Evolutionary conservation across 1,140 invertebrate genomes (phyloP), one percentile per base, ranked within the genome.

Genomic region (Trichoplusia ni): DNA sequence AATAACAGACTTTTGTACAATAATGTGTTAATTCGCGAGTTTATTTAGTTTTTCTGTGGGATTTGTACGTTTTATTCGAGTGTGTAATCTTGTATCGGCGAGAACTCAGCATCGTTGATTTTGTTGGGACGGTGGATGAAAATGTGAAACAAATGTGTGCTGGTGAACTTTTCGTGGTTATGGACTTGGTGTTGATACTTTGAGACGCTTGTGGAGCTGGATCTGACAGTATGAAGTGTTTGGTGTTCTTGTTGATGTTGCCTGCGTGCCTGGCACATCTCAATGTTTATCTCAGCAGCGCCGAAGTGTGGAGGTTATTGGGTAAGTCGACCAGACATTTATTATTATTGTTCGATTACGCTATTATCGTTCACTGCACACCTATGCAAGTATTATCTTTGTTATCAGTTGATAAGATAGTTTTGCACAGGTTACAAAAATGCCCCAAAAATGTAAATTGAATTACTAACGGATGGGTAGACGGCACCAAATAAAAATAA

Each of bases 251-350:
- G 31, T 56, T 86, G 40, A 67, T 90, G 68, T 66, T 90, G 67
- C 86, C 86, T 46, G 71, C 74, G 37, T 86, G 84, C 67, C 73
- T 89, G 58, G 88, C 79, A 61, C 88, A 90, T 69, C 77, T 90
- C 21, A 90, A 90, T 80, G 84, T 90, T 79, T 90, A 90, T 71
- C 76, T 90, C 59, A 90, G 86, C 35, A 86, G 84, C 66, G 80
- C 83, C 37, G 88, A 90, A 84, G 88, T 90, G 25, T 88, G 81
- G 88, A 84, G 88, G 77, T 71, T 90, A 64, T 64, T 90, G 23
- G 88, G 88, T 90, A 81, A 86, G 84, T 82, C 70, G 44, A 37
- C 14, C 33, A 42, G 21, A 13, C 8, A 0, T 38, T 54, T 13
- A 51, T n/a, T 21, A 33, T n/a, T 23, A 51, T 51, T 33, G n/a